Evolutionary conservation across 2,113 vertebrate species (phyloP).

Genomic region (Osmerus mordax): DNA sequence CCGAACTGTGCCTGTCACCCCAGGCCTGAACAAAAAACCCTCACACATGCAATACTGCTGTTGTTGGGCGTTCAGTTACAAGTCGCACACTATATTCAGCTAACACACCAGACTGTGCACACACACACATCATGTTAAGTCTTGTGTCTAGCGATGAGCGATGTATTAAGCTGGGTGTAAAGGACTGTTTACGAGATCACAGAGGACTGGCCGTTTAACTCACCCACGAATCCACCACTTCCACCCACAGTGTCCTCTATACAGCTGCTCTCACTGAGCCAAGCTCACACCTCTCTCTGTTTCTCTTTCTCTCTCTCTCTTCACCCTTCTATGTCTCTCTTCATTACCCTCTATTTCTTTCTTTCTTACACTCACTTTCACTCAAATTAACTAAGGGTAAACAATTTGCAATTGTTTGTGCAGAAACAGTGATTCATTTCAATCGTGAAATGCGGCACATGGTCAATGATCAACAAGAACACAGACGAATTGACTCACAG

Average conservation of each 20-base stretch:
- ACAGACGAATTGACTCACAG: too few species aligned
- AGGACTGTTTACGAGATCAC: conserved; percentile 68
- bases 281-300: conserved; percentile 70
- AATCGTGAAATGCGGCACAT: too few species aligned
- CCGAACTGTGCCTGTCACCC: conserved; percentile 14
- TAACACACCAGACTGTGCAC: too few species aligned
- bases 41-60: too few species aligned
- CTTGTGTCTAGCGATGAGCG: conserved; percentile 13
- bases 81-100: too few species aligned
- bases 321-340: not conserved
- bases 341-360: not conserved
- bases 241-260: conserved; percentile 74
- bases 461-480: too few species aligned
- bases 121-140: too few species aligned
- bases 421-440: too few species aligned
- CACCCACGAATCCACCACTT: conserved; percentile 78
- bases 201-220: conserved; percentile 72
- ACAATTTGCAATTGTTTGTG: too few species aligned
- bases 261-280: conserved; percentile 77
- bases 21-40: conserved; percentile 23
- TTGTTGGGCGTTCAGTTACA: too few species aligned
- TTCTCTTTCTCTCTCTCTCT: not conserved
- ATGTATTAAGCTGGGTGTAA: conserved; percentile 31
- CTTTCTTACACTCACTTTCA: too few species aligned
- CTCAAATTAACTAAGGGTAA: too few species aligned